A percentile compares a stretch with the other conserved stretches of the same genome.
Conservation (phyloP, 2,888 invertebrate species). For the Blastobasis adustella region DNA sequence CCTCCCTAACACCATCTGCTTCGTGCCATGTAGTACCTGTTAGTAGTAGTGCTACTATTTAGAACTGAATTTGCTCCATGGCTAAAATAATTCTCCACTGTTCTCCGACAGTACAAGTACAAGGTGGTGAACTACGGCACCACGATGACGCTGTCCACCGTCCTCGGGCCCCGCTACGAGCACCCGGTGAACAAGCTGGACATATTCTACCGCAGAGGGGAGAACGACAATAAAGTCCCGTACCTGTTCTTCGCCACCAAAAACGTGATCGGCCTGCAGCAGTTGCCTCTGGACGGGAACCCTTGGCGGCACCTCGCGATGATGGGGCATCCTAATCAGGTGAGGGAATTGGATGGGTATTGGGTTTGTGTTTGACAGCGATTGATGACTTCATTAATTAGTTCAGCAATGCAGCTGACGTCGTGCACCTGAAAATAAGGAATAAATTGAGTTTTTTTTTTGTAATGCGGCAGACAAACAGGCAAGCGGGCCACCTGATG, state of each 20-base stretch:
- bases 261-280: slow-evolving; percentile 80
- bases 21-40: no score
- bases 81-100: no score
- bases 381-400: no score
- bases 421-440: no score
- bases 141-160: slow-evolving; percentile 78
- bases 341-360: slow-evolving; percentile 23
- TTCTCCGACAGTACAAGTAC: slow-evolving; percentile 75
- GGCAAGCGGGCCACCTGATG: no score
- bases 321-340: slow-evolving; percentile 79
- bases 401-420: no score
- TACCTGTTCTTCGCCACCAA: slow-evolving; percentile 79
- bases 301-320: slow-evolving; percentile 79
- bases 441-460: no score
- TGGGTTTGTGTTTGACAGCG: no score
- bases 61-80: no score
- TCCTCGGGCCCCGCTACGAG: slow-evolving; percentile 81
- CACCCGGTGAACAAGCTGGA: slow-evolving; percentile 68
- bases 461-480: no score
- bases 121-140: slow-evolving; percentile 78
- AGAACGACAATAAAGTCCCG: slow-evolving; percentile 26
- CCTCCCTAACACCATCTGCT: no score
- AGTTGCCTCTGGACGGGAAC: slow-evolving; percentile 83
- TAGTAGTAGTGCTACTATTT: no score
- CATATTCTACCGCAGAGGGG: slow-evolving; percentile 41